A percentile compares a stretch with the other conserved stretches of the same genome.
These are phyloP conservation scores for Micropoecilia bifurca DNA, from an alignment of 2,797 vertebrate species.

Conservation along the genomic window DNA sequence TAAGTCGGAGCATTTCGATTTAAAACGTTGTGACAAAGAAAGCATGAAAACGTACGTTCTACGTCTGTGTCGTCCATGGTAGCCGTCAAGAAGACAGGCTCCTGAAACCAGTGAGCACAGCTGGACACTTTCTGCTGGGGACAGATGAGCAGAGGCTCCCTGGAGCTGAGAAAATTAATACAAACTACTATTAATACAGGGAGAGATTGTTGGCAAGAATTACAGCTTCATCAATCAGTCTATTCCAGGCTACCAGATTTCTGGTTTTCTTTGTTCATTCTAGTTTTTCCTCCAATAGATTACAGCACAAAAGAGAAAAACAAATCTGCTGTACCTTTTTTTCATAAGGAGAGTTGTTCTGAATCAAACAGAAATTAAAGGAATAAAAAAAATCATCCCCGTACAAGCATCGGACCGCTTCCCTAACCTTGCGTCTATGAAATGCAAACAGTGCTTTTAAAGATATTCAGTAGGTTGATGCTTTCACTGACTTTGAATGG, in stretches of 20 bases:
- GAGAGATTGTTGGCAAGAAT: neutral
- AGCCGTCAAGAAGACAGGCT: slow-evolving; percentile 32
- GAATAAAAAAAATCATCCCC: neutral
- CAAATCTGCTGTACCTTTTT: neutral
- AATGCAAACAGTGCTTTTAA: neutral
- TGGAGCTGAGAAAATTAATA: slow-evolving; percentile 6
- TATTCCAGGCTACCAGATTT: neutral
- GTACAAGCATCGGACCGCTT: neutral
- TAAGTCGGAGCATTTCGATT: neutral
- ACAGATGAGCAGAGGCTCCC: slow-evolving; percentile 19
- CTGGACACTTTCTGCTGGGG: slow-evolving; percentile 35
- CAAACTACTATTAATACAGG: neutral
- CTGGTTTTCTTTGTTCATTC: neutral
- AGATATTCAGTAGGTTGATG: neutral
- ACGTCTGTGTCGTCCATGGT: slow-evolving; percentile 81
- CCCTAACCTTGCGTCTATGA: neutral
- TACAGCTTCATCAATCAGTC: neutral
- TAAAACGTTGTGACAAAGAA: neutral
- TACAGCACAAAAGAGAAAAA: neutral
- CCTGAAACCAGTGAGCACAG: slow-evolving; percentile 50
- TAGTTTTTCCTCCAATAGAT: neutral
- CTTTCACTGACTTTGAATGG: neutral
- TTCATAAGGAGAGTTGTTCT: neutral
- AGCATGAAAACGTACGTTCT: slow-evolving; percentile 75
- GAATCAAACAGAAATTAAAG: neutral